A percentile compares a stretch with the other conserved stretches of the same genome.
Conservation (phyloP, 2,797 vertebrate genomes). For the Danio choprae region DNA sequence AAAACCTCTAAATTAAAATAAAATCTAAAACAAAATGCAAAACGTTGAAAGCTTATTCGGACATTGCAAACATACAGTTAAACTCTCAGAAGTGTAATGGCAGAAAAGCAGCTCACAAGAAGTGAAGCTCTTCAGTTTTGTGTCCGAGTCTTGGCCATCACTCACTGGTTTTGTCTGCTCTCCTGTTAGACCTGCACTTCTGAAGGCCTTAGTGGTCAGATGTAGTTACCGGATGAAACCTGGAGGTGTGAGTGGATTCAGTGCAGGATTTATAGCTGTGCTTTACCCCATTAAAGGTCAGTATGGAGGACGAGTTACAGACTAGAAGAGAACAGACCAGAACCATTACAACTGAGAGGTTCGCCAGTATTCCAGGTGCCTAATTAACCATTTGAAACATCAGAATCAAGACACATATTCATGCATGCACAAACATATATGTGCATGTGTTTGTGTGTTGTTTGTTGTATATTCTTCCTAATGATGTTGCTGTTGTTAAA, state of each 20-base stretch:
- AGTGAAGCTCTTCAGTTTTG: constrained; percentile 36
- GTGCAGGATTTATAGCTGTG: constrained; percentile 41
- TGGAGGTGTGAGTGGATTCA: constrained; percentile 50
- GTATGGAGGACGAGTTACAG: constrained; percentile 32
- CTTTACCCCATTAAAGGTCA: constrained; percentile 45
- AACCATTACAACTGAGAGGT: constrained; percentile 29
- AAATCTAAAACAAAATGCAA: no score
- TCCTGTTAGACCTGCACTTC: constrained; percentile 34
- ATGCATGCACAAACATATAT: no score
- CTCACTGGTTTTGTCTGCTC: constrained; percentile 29
- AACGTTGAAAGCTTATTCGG: no score
- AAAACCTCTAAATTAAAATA: no score
- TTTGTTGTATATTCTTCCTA: no score
- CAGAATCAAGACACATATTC: background rate
- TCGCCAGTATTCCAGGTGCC: constrained; percentile 7
- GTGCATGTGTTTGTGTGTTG: no score
- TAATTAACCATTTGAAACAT: constrained; percentile 1
- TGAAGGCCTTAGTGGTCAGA: constrained; percentile 39
- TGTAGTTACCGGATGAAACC: constrained; percentile 33
- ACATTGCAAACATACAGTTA: no score
- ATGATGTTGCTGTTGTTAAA: no score
- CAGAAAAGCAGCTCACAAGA: background rate
- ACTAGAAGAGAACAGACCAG: constrained; percentile 39
- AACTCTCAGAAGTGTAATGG: background rate
- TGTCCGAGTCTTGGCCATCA: constrained; percentile 12